Evolutionary conservation across 2,888 invertebrate species (phyloP), one percentile per base, ranked within the genome.

Genomic region (Eilema sororculum): DNA sequence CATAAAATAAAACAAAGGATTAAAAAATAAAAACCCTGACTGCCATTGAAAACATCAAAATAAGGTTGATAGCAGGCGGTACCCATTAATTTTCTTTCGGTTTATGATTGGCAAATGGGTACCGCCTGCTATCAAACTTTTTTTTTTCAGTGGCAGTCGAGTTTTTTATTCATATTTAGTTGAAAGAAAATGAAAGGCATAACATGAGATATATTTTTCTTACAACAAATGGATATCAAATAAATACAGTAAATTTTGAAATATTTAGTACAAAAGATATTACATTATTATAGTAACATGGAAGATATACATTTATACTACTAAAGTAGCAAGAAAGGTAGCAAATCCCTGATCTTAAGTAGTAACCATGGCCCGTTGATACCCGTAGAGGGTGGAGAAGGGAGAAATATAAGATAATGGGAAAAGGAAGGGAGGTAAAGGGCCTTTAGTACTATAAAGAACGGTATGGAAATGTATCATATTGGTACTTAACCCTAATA

Each of bases 211-310:
- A 63, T 69, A 66, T 61, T 57, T 57, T 58, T 41, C 13, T 46
- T 33, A 68, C 13, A 65, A 25, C 65, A 46, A 57, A 63, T 68
- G 37, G 64, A 70, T 65, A 81, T 71, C 30, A 76, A 62, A 64
- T 59, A 69, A 74, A 60, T 69, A 73, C 64, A 71, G 66, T 76
- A 71, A 61, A 83, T 76, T 75, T 82, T 65, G 33, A 68, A 75
- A 79, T 73, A 62, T 74, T 72, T 76, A 41, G 68, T 79, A 83
- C 64, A 78, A 79, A 81, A 76, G 71, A 62, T 71, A 25, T 77
- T 78, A 64, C 25, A 59, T 46, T 68, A 30, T n/a, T 68, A 30
- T 69, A 79, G 52, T 71, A 66, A 73, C 62, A 71, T 79, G 70
- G 77, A 81, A 79, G 71, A 64, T 79, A 71, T 72, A 67, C 71